Evolutionary conservation across 2,888 invertebrate species (phyloP), one percentile per base, ranked within the genome.

Genomic region (Drosophila fungiperda): DNA sequence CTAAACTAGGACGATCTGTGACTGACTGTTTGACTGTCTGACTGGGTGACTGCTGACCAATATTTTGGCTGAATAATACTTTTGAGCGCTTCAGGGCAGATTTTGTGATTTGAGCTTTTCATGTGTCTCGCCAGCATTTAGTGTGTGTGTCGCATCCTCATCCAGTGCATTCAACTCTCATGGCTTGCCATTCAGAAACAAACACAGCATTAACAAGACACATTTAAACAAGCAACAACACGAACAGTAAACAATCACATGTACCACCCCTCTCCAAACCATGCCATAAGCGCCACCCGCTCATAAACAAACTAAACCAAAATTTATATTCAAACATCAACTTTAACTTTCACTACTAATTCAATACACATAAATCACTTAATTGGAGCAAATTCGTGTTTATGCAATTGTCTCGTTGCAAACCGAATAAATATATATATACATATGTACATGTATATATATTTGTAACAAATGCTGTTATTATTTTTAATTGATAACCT

Each of bases 401-500:
- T 52, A 11, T 36, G 60, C 59, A 64, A 68, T 64, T 55, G 63
- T 49, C 45, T 66, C 32, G 70, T 66, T 73, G 55, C 62, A 65
- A 65, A 64, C 70, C 36, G 45, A 23, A 45, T 49, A 40, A 29
- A 55, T 29, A 38, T 57, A 50, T 64, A 29, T 29, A 29, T 6
- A 29, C 6, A 29, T 29, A 6, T 29, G 5, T 29, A 29, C 40
- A 42, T 64, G 23, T 49, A 40, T n/a, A 55, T 29, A 38, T 57
- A 50, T 64, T 49, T 36, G 58, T 36, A 62, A 26, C 54, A 68
- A 77, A 68, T 59, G 75, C 86, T 87, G 91, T 91, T 90, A 91
- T 90, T 91, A 91, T 91, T 92, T 91, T 90, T 87, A 86, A 91
- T 89, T 90, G 82, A 61, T 73, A 91, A 83, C 85, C 90, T 78